Base-by-base conservation (phyloP, 2,113 vertebrate genomes). In the Anser cygnoides region DNA sequence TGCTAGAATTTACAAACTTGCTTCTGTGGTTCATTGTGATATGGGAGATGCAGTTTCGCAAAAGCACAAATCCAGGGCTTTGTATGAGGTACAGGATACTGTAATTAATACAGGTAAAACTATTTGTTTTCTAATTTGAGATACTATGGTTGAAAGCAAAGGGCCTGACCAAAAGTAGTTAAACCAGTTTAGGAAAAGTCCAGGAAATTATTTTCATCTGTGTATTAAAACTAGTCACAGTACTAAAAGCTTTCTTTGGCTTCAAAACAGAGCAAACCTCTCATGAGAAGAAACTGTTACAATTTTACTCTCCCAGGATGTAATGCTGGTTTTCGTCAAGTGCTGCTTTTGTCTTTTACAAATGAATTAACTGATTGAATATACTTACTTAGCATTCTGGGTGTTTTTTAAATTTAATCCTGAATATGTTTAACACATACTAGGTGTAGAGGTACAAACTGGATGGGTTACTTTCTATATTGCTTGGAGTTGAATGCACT, bases 151-250 rank as follows among this genome's bases (percentile, higher is more conserved):
- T 94, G 73, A 89, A 28, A 84, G 76, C 70, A 65, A 84, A 90
- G 21, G 20, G 22, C 73, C n/a, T 37, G 55, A 52, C 37, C 35
- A 79, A 90, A 95, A 87, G 55, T 35, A 73, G 82, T 71, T 81
- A 50, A 81, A 90, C 73, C 68, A 71, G 84, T 93, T 92, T 62
- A 77, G 50, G 63, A 76, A 35, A 96, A 74, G 44, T 28, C 39
- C 20, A 41, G 72, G 35, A 84, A 61, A 28, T 50, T 84, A 58
- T 77, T 90, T 95, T 86, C 61, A 81, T 15, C 33, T 33, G 11
- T 28, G 22, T 54, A 17, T 55, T 76, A 44, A 58, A 88, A 20
- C 5, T 39, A 54, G 12, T 49, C 52, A 59, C 22, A 76, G n/a
- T 59, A 82, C 82, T 79, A 77, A 72, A 79, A 80, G 29, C 2